Evolutionary conservation across 2,113 vertebrate genomes (phyloP), one percentile per base, ranked within the genome.

Genomic region (Eudyptes chrysolophus): DNA sequence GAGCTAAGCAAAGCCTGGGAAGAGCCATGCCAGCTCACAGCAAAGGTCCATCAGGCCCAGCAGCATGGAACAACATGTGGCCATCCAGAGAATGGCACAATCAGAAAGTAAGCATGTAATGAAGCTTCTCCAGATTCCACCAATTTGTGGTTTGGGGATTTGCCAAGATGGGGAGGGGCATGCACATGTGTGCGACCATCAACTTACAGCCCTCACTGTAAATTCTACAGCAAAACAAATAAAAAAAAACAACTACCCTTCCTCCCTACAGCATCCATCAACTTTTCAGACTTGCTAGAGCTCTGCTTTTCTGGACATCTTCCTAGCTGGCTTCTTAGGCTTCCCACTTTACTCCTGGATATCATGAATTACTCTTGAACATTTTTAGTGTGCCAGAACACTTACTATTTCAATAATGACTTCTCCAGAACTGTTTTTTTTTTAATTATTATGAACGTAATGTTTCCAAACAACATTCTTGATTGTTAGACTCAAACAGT

Each of bases 401-500:
- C 94, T 94, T 96, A 95, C 84, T 96, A 95, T 93, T 97, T 96
- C 87, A 96, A 93, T 94, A 96, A 96, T 95, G 95, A 94, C 87
- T 96, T 97, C 87, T 97, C 89, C 97, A 97, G 95, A 90, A 86
- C 68, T 42, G 42, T 6, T 42, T 44, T 70, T 75, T 90, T 87
- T 94, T 75, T 87, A 76, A 78, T 91, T 96, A 87, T 89, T 89
- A 93, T 77, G 40, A 87, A 96, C 70, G 89, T 95, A 92, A 91
- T 87, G 66, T 93, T 95, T 97, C 96, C 96, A 97, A 96, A 97
- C 96, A 97, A 94, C 92, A 97, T 82, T 96, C 90, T 90, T 77
- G 80, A 92, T 94, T 76, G 83, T 55, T 87, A 82, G 70, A 95
- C 91, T 97, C 78, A 79, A 96, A 93, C 46, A 80, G 36, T 11